phyloP scores from a whole-genome alignment of 2,888 invertebrate species.

The Gnatocerus cornutus region DNA sequence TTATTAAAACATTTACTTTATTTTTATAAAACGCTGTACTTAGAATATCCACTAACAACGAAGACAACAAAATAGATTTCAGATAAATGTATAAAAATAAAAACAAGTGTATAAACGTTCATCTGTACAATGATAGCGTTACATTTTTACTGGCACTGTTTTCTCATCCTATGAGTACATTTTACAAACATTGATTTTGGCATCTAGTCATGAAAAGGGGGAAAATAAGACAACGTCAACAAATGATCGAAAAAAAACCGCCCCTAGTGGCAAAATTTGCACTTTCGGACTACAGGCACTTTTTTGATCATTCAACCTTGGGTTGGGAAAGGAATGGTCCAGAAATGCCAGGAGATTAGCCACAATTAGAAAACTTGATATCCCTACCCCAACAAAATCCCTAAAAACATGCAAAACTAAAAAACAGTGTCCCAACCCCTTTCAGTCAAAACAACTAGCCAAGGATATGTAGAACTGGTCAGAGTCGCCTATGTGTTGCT shows the following conservation, averaged over 20 bases:
- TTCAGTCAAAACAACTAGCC: neutral
- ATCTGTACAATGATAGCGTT: slow-evolving; percentile 45
- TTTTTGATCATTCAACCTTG: slow-evolving; percentile 5
- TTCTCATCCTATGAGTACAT: slow-evolving; percentile 18
- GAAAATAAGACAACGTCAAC: slow-evolving; percentile 11
- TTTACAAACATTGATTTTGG: slow-evolving; percentile 22
- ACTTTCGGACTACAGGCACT: slow-evolving; percentile 6
- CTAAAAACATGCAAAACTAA: too few species aligned
- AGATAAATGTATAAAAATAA: slow-evolving; percentile 46
- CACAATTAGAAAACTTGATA: too few species aligned
- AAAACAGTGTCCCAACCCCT: too few species aligned
- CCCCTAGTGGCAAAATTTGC: slow-evolving; percentile 4
- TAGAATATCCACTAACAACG: slow-evolving; percentile 27
- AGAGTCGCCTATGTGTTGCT: slow-evolving; percentile 5
- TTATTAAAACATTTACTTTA: slow-evolving; percentile 29
- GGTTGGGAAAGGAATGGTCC: neutral
- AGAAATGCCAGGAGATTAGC: too few species aligned
- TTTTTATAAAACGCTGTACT: slow-evolving; percentile 27
- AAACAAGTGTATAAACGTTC: slow-evolving; percentile 46
- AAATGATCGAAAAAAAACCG: slow-evolving; percentile 1
- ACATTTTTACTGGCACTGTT: slow-evolving; percentile 38
- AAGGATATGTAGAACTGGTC: slow-evolving; percentile 23
- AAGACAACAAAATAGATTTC: slow-evolving; percentile 30
- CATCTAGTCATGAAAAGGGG: slow-evolving; percentile 2
- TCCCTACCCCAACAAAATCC: too few species aligned